Evolutionary conservation across 2,888 invertebrate genomes (phyloP), one percentile per base, ranked within the genome.

Genomic region (Kryphioiulus occultus): DNA sequence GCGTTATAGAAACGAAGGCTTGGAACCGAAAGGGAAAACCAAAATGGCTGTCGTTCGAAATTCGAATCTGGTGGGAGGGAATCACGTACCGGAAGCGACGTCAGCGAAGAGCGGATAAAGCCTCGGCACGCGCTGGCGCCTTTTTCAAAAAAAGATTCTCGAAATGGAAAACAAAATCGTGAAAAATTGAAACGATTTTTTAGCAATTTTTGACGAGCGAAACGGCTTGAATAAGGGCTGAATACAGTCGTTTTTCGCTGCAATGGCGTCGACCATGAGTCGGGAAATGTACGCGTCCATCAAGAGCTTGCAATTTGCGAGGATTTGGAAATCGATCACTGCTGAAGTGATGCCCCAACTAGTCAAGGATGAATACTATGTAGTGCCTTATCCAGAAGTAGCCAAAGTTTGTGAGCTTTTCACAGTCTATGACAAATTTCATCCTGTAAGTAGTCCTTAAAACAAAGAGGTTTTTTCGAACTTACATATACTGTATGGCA

Each of bases 381-480:
- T 78, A 1, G 30, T 78, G 15, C 78, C 78, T 32, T 78, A 15
- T 32, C 78, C 78, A 17, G 17, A 78, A 78, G 30, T 32, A 30
- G 78, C 78, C 78, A 78, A 30, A 78, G 30, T 30, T 9, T 78
- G 4, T 30, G 30, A 30, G 4, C 30, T 78, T 15, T 78, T 78
- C 17, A 78, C 78, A 15, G 78, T 78, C 30, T 78, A 78, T 32
- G 78, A 78, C 30, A 78, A 78, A 78, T 78, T 78, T 78, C 78
- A 78, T 30, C 15, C 78, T 32, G 78, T 78, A 78, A 78, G 78
- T 17, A 53, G 53, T 19, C 17, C n/a, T 1, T 17, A 53, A 53
- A n/a, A 53, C 53, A 53, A 44, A 1, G 15, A 3, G 1, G 10
- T 47, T 15, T 47, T 47, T 47, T 15, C 15, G 15, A 53, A 47